A percentile compares a stretch with the other conserved stretches of the same genome.
These are phyloP conservation scores for Metellina segmentata DNA, from an alignment of 2,888 invertebrate genomes.

Conservation along the genomic window DNA sequence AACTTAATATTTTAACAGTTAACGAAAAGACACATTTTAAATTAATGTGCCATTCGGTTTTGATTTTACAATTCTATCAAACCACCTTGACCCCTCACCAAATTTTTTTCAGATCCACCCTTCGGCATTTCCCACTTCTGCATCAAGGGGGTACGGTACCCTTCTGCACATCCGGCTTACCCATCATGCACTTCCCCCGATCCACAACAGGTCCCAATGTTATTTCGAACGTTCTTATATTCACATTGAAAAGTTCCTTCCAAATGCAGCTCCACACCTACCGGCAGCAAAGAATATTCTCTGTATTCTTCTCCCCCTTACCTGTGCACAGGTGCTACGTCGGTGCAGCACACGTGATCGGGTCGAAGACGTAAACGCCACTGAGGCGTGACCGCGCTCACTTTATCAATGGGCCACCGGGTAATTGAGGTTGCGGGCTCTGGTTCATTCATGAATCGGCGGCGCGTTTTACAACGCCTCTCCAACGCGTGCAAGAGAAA, in stretches of 20 bases:
- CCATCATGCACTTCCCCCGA: not conserved
- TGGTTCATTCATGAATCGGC: conserved; percentile 57
- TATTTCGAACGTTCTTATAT: not conserved
- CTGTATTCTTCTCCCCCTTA: not conserved
- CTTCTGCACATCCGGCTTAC: not conserved
- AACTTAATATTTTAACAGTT: too few species aligned
- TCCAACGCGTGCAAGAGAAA: conserved; percentile 38
- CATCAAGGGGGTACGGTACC: not conserved
- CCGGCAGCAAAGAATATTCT: not conserved
- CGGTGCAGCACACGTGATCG: conserved; percentile 6
- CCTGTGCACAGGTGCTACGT: not conserved
- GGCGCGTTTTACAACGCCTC: conserved; percentile 53
- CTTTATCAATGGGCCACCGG: conserved; percentile 72
- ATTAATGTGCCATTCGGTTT: too few species aligned
- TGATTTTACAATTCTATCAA: too few species aligned
- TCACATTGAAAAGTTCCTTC: not conserved
- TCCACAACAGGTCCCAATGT: not conserved
- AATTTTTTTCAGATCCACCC: not conserved
- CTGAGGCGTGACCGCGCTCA: conserved; percentile 57
- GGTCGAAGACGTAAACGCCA: conserved; percentile 21
- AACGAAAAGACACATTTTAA: too few species aligned
- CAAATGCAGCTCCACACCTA: not conserved
- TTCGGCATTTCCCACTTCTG: not conserved
- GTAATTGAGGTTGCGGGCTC: conserved; percentile 45
- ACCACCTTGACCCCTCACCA: too few species aligned